These are phyloP conservation scores for Rotaria macrura DNA, from an alignment of 2,888 invertebrate genomes.

Conservation along the genomic window DNA sequence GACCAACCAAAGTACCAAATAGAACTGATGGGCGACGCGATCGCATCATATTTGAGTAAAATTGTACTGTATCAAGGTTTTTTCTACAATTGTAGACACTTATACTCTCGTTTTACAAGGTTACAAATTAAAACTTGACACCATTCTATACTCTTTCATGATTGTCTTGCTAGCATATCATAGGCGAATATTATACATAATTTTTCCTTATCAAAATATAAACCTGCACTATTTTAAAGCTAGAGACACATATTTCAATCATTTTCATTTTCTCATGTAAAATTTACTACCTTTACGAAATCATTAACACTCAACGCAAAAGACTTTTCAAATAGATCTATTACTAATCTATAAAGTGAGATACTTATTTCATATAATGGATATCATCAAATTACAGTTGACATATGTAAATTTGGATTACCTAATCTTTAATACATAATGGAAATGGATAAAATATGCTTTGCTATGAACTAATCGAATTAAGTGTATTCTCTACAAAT, in stretches of 20 bases:
- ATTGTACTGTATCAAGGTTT: neutral
- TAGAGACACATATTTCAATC: neutral
- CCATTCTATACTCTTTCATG: neutral
- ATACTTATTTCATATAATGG: neutral
- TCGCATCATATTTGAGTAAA: neutral
- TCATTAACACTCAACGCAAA: neutral
- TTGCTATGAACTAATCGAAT: no score
- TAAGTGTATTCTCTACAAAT: no score
- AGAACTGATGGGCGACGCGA: neutral
- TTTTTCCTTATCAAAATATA: neutral
- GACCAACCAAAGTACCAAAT: neutral
- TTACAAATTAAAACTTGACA: neutral
- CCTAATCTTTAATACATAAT: no score
- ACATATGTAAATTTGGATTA: no score
- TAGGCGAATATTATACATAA: neutral
- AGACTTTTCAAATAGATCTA: neutral
- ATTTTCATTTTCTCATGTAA: neutral
- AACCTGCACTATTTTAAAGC: neutral
- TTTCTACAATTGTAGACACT: neutral
- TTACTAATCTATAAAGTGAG: neutral
- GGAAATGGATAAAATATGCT: no score
- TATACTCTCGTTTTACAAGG: neutral
- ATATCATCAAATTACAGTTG: no score
- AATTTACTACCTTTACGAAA: neutral
- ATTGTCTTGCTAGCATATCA: neutral